Percentiles rank a stretch among this genome's conserved stretches.
Evolutionary conservation across 2,113 vertebrate genomes (phyloP).

Genomic region (Elaphurus davidianus): DNA sequence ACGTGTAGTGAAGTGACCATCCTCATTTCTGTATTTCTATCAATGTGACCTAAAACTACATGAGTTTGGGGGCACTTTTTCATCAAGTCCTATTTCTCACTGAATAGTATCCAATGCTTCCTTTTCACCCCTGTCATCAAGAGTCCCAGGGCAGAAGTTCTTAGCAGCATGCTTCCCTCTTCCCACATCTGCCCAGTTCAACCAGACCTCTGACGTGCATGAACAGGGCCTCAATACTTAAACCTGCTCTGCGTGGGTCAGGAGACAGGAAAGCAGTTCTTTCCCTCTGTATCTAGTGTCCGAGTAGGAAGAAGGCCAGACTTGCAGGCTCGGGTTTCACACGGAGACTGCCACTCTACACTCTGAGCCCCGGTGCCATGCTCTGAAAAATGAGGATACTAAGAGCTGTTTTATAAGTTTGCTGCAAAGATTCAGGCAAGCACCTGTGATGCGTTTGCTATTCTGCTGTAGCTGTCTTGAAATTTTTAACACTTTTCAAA

Average conservation of each 20-base stretch:
- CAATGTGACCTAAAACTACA: neutral
- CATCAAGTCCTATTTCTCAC: neutral
- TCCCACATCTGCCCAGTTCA: neutral
- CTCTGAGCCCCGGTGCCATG: neutral
- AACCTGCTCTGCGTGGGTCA: neutral
- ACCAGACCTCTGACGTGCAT: neutral
- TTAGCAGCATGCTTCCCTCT: neutral
- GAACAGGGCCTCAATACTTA: neutral
- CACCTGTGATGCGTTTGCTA: neutral
- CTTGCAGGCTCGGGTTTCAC: neutral
- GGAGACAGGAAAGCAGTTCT: neutral
- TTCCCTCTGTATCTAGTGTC: neutral
- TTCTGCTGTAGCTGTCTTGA: neutral
- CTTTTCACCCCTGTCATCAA: neutral
- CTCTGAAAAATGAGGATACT: neutral
- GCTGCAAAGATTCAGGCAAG: neutral
- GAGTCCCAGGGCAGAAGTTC: neutral
- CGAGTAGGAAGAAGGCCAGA: neutral
- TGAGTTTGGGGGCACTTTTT: neutral
- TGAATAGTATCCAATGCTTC: neutral
- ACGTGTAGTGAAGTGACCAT: neutral
- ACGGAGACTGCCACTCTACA: neutral
- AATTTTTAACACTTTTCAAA: constrained; percentile 4
- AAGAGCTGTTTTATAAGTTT: neutral
- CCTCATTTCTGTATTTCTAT: neutral